Base-by-base conservation (phyloP, 1,140 invertebrate species). In the Artemia franciscana region DNA sequence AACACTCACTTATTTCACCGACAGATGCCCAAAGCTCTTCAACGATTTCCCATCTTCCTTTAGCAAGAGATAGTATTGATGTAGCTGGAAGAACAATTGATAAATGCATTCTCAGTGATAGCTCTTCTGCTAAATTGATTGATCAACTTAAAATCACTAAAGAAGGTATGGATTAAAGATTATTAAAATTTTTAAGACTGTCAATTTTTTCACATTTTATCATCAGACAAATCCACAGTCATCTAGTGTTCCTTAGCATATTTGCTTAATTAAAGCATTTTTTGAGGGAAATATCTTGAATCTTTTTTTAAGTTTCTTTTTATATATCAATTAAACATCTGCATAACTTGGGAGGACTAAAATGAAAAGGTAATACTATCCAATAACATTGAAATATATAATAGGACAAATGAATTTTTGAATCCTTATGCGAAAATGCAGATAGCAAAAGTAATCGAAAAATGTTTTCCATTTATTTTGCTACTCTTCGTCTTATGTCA, bases 91-190 rank as follows among this genome's bases (percentile, higher is more conserved):
- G 60, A 60, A 60, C 26, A 23, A n/a, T 60, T 9, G 60, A 60
- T n/a, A 26, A 60, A 18, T 28, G 26, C 23, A 30, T 27, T 23
- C 60, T 26, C 5, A 12, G 24, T 21, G 60, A 60, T 26, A 30
- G 60, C 18, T 28, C 18, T 26, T 24, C 15, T 28, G 30, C 63
- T 3, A 21, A 39, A 4, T 27, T 64, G 3, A 21, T 58, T 25
- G 63, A 64, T 27, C 63, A 64, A 21, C 39, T 64, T 9, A 64
- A 64, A 57, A 28, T 64, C 15, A 61, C 62, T 26, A 63, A 23
- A 3, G 26, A 61, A 64, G 63, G 63, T 64, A 57, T 24, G 23
- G 7, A 18, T 57, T 4, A 2, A 5, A 5, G 5, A 21, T 23
- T 30, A 28, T n/a, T 28, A n/a, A n/a, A 24, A 23, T 4, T 7